A percentile compares a stretch with the other conserved stretches of the same genome.
These are phyloP conservation scores for Camelus dromedarius DNA, from an alignment of 2,113 vertebrate species.

Conservation along the genomic window DNA sequence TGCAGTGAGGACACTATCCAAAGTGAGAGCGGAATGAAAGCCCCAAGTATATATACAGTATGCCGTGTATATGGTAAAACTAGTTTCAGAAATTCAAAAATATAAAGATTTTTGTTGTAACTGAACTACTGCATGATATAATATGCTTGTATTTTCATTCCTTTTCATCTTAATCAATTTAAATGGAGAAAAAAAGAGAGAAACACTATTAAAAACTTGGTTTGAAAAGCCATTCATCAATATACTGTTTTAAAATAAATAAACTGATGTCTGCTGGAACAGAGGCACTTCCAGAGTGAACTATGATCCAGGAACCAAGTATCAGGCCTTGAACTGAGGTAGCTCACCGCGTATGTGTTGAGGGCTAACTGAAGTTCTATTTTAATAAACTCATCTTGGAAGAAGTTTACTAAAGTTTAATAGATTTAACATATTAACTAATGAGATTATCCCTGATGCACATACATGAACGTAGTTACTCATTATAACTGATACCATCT, in stretches of 20 bases:
- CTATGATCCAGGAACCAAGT: neutral
- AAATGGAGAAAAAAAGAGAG: neutral
- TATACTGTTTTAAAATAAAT: conserved; percentile 37
- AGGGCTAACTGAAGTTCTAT: conserved; percentile 1
- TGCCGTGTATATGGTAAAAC: neutral
- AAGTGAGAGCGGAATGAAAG: neutral
- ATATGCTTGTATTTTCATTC: neutral
- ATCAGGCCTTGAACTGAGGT: neutral
- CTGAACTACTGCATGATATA: neutral
- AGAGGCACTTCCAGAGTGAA: neutral
- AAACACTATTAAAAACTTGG: conserved; percentile 42
- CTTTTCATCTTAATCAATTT: conserved; percentile 45
- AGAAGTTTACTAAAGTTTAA: conserved; percentile 35
- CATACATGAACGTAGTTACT: conserved; percentile 43
- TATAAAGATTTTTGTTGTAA: neutral
- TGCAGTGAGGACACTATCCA: too few relatives aligned
- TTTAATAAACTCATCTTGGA: conserved; percentile 32
- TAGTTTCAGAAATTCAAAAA: conserved; percentile 24
- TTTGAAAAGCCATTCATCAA: conserved; percentile 42
- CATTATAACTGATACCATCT: conserved; percentile 1
- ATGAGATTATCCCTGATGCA: neutral
- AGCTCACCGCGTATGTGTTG: neutral
- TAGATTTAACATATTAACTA: conserved; percentile 64
- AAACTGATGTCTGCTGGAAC: conserved; percentile 17
- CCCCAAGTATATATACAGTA: neutral